Evolutionary conservation across 2,113 vertebrate species (phyloP).

Genomic region (Nothocercus julius): DNA sequence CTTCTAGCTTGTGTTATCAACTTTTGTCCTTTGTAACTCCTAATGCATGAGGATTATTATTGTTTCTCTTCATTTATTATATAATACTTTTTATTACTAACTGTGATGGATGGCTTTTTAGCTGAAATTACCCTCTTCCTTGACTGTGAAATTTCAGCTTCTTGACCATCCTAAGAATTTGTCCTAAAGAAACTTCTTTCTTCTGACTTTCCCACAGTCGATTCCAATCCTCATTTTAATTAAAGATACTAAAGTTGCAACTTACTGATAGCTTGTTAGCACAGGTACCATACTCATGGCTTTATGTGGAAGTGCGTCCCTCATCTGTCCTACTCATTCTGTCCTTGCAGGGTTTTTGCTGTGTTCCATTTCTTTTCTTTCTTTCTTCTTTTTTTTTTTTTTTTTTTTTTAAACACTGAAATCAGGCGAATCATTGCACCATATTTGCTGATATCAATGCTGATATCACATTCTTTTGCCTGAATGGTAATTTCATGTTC

Average conservation of each 20-base stretch:
- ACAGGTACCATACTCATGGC: accelerated
- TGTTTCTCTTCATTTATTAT: neutral
- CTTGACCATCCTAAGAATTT: neutral
- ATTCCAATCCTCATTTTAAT: neutral
- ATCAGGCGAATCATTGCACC: neutral
- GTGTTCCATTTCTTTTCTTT: neutral
- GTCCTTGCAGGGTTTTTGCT: neutral
- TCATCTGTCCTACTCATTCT: neutral
- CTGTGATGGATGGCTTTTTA: neutral
- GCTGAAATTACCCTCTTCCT: neutral
- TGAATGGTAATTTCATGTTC: neutral
- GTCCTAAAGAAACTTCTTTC: neutral
- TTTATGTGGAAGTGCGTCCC: neutral
- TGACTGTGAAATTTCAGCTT: neutral
- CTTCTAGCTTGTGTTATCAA: neutral
- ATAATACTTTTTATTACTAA: neutral
- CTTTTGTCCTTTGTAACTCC: neutral
- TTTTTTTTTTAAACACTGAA: neutral
- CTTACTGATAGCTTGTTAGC: neutral
- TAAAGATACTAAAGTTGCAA: neutral
- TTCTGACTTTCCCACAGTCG: neutral
- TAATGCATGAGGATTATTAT: neutral
- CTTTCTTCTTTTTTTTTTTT: accelerated
- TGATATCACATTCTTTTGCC: neutral
- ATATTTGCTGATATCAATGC: neutral